Percentiles rank a stretch among this genome's conserved stretches.
phyloP scores from a whole-genome alignment of 2,797 vertebrate species.

The Macroramphosus scolopax region DNA sequence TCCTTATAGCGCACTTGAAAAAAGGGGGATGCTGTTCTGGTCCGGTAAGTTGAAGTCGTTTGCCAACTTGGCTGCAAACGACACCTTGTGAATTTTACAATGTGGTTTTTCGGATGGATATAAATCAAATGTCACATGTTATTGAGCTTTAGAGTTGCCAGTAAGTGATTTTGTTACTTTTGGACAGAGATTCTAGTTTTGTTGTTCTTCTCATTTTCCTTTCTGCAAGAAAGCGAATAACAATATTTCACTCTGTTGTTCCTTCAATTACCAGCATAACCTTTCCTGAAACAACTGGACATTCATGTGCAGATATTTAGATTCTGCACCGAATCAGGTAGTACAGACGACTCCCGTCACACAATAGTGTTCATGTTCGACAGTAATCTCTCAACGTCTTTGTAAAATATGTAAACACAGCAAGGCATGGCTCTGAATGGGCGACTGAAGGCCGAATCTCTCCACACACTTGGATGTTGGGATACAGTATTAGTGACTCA shows the following conservation, averaged over 20 bases:
- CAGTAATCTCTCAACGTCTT: constrained; percentile 70
- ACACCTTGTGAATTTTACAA: no score
- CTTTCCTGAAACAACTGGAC: constrained; percentile 32
- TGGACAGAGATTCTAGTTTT: no score
- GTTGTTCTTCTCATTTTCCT: not conserved
- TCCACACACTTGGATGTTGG: constrained; percentile 34
- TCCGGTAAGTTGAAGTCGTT: no score
- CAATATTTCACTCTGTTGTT: not conserved
- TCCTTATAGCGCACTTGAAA: constrained; percentile 1
- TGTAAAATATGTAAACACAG: constrained; percentile 74
- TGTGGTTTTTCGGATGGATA: no score
- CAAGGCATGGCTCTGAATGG: constrained; percentile 27
- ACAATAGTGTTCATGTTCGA: constrained; percentile 59
- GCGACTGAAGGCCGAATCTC: constrained; percentile 46
- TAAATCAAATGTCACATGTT: no score
- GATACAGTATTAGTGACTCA: constrained; percentile 40
- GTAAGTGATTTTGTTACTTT: no score
- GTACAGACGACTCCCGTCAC: constrained; percentile 37
- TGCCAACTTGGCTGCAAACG: no score
- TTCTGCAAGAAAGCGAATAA: not conserved
- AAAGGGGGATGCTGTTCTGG: not conserved
- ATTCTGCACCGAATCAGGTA: constrained; percentile 49
- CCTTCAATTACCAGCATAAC: constrained; percentile 33
- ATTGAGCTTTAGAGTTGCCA: no score
- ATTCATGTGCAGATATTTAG: constrained; percentile 46